phyloP scores from a whole-genome alignment of 2,113 vertebrate species.

The Psittacara wagleri region DNA sequence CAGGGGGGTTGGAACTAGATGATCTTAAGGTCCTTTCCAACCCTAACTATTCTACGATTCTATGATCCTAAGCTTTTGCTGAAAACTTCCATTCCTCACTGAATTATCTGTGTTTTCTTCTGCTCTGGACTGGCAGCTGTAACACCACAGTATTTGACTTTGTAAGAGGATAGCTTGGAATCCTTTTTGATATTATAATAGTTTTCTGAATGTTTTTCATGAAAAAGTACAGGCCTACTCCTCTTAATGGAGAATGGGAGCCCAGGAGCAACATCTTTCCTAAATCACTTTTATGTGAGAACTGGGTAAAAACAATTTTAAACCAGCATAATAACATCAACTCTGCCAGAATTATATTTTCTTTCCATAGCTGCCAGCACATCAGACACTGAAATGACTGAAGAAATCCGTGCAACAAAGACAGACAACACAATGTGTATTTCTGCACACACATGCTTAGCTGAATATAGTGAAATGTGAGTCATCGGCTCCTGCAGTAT shows the following conservation, averaged over 20 bases:
- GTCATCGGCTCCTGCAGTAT: background rate
- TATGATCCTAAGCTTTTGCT: background rate
- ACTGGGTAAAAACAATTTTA: background rate
- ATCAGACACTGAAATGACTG: background rate
- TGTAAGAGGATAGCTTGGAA: background rate
- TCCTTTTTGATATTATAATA: background rate
- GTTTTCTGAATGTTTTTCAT: background rate
- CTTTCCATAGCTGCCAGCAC: background rate
- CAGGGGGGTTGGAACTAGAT: too few relatives aligned
- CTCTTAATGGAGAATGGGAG: background rate
- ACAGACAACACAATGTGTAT: background rate
- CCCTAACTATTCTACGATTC: too few relatives aligned
- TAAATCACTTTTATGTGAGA: background rate
- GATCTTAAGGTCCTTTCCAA: too few relatives aligned
- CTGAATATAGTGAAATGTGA: background rate
- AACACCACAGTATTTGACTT: background rate
- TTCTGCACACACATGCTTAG: background rate
- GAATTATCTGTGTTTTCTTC: background rate
- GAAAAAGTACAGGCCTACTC: background rate
- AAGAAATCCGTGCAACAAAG: background rate
- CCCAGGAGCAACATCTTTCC: background rate
- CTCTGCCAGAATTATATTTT: background rate
- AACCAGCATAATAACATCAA: background rate
- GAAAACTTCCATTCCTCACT: background rate
- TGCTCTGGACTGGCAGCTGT: background rate